Evolutionary conservation across 1,140 invertebrate genomes (phyloP), one percentile per base, ranked within the genome.

Genomic region (Drosophila nigromelanica): DNA sequence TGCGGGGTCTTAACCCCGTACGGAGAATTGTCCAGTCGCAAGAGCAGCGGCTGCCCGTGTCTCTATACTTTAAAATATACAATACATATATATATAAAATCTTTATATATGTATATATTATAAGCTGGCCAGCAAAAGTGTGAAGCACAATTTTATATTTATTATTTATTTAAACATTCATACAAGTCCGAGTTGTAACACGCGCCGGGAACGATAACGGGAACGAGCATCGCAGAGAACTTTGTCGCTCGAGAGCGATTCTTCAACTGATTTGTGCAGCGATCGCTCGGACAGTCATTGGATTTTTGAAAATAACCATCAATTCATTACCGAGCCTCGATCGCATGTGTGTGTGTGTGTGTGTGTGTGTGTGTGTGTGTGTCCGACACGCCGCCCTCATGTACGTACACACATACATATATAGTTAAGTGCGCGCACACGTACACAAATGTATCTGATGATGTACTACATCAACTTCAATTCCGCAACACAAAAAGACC

Each of bases 211-310:
- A 10, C 33, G 33, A 35, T n/a, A 59, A 15, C 59, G 77, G 47
- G 56, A 54, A 47, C 62, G 80, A 75, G 64, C 71, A 64, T 40
- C 81, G 52, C 69, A 55, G 69, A 74, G 69, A 83, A 90, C 83
- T 56, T 91, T 74, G 80, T 73, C 59, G 85, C 76, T 87, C 79
- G 90, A 90, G 81, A 83, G 90, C 89, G 79, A 90, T 80, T 87
- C 86, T 76, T 74, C 77, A 78, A 91, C 90, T 91, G 89, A 91
- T 91, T 90, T 90, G 74, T 76, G 82, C 73, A 76, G 58, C 73
- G 85, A 87, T 91, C 89, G 80, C 83, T 71, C 89, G 89, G 85
- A 89, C 85, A 91, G 90, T 91, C 76, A 86, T 91, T 91, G 83
- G 85, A 89, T 89, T 89, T 89, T 89, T 89, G 83, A 89, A 89